Percentiles rank a stretch among this genome's conserved stretches.
Conservation (phyloP, 1,140 invertebrate species). For the Heliconius congener region DNA sequence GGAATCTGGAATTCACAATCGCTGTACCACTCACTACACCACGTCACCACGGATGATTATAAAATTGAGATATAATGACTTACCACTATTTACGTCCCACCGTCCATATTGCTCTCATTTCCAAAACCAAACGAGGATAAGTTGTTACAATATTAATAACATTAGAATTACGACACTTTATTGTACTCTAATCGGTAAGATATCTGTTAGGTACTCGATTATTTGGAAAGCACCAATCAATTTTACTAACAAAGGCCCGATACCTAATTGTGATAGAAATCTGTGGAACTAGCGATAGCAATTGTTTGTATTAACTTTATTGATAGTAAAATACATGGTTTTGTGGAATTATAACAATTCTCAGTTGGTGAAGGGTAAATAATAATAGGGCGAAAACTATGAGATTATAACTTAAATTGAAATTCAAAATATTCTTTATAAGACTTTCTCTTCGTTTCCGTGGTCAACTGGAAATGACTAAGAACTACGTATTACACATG, state of each 20-base stretch:
- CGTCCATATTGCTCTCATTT: slow-evolving; percentile 42
- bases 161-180: slow-evolving; percentile 66
- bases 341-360: too few species aligned
- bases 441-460: too few species aligned
- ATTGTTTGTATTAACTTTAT: too few species aligned
- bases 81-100: neutral
- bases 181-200: slow-evolving; percentile 45
- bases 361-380: too few species aligned
- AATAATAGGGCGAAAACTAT: too few species aligned
- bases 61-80: neutral
- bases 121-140: slow-evolving; percentile 48
- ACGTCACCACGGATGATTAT: too few species aligned
- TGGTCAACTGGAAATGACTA: too few species aligned
- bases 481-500: too few species aligned
- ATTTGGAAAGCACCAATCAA: slow-evolving; percentile 27
- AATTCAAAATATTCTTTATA: too few species aligned
- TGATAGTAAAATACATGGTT: too few species aligned
- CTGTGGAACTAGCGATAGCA: neutral
- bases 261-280: slow-evolving; percentile 26
- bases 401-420: neutral
- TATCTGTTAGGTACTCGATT: slow-evolving; percentile 7
- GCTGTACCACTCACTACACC: too few species aligned
- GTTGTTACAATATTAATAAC: slow-evolving; percentile 68
- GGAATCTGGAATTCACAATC: too few species aligned
- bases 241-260: slow-evolving; percentile 25